phyloP scores from a whole-genome alignment of 1,140 invertebrate species.

The Aphaenogaster ashmeadi region DNA sequence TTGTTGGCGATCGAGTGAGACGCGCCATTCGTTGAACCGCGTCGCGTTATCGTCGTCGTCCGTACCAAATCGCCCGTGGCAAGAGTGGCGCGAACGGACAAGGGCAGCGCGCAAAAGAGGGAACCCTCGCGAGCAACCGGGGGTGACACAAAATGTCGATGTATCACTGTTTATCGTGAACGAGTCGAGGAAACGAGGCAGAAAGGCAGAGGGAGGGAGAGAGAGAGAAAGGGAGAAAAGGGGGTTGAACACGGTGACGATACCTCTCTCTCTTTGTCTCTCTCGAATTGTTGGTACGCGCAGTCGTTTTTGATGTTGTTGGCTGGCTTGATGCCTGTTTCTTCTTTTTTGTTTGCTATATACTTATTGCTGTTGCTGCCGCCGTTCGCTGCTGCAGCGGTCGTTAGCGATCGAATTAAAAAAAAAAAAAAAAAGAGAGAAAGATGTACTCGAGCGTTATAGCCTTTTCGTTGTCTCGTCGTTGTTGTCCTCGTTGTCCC shows the following conservation, averaged over 20 bases:
- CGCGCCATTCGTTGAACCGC: slow-evolving; percentile 65
- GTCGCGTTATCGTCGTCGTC: slow-evolving; percentile 22
- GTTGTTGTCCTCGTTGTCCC: slow-evolving; percentile 63
- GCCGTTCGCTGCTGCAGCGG: slow-evolving; percentile 73
- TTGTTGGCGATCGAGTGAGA: slow-evolving; percentile 67
- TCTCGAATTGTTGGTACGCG: slow-evolving; percentile 70
- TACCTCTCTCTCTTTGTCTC: slow-evolving; percentile 14
- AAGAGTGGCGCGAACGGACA: slow-evolving; percentile 19
- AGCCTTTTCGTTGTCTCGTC: slow-evolving; percentile 70
- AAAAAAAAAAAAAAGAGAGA: slow-evolving; percentile 54
- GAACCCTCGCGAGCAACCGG: neutral
- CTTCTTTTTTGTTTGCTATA: slow-evolving; percentile 77
- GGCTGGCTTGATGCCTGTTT: slow-evolving; percentile 80
- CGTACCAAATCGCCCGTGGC: slow-evolving; percentile 12
- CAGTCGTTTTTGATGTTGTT: slow-evolving; percentile 77
- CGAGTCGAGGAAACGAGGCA: slow-evolving; percentile 11
- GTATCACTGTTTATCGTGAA: slow-evolving; percentile 59
- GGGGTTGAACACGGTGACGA: slow-evolving; percentile 66
- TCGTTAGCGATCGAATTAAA: slow-evolving; percentile 68
- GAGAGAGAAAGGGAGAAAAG: slow-evolving; percentile 57
- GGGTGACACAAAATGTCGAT: slow-evolving; percentile 59
- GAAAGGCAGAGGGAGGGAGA: slow-evolving; percentile 9
- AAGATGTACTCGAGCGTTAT: slow-evolving; percentile 56
- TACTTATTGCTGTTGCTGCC: slow-evolving; percentile 77
- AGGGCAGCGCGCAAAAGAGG: slow-evolving; percentile 14